These are phyloP conservation scores for Drosophila meridionalis DNA, from an alignment of 2,888 invertebrate genomes.

Conservation along the genomic window DNA sequence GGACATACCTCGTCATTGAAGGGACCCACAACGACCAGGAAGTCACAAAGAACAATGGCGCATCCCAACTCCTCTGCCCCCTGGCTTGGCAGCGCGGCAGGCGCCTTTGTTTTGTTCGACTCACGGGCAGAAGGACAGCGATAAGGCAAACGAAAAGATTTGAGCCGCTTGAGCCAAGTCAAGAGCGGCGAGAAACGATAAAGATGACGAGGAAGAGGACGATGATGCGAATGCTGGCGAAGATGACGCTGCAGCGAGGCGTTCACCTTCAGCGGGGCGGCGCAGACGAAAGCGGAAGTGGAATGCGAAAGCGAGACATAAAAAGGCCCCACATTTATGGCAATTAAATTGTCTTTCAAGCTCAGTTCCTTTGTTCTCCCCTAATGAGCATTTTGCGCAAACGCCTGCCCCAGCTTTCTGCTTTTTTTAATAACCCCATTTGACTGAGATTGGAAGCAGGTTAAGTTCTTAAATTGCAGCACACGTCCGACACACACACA, in stretches of 20 bases:
- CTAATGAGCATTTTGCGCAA: conserved; percentile 53
- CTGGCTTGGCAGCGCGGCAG: not conserved
- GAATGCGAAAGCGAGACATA: conserved; percentile 25
- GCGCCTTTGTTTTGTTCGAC: conserved; percentile 38
- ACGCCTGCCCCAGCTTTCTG: conserved; percentile 7
- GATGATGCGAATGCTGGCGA: not conserved
- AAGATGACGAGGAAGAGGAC: conserved; percentile 1
- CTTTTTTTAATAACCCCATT: conserved; percentile 52
- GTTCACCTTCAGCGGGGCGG: conserved; percentile 33
- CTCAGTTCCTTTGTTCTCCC: conserved; percentile 38
- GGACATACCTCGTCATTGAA: conserved; percentile 26
- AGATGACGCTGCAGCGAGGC: conserved; percentile 31
- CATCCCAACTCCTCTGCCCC: not conserved
- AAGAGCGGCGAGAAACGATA: conserved; percentile 18
- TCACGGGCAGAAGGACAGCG: conserved; percentile 37
- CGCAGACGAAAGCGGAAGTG: conserved; percentile 1
- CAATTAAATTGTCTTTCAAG: conserved; percentile 70
- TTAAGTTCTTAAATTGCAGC: conserved; percentile 56
- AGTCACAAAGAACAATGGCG: conserved; percentile 44
- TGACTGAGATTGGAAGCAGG: conserved; percentile 55
- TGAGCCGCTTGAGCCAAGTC: conserved; percentile 29
- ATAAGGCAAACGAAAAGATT: conserved; percentile 55
- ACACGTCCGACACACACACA: conserved; percentile 8
- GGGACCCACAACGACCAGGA: conserved; percentile 31
- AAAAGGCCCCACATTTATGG: conserved; percentile 57